Conservation (phyloP, 2,888 invertebrate species). For the Harmothoe impar region DNA sequence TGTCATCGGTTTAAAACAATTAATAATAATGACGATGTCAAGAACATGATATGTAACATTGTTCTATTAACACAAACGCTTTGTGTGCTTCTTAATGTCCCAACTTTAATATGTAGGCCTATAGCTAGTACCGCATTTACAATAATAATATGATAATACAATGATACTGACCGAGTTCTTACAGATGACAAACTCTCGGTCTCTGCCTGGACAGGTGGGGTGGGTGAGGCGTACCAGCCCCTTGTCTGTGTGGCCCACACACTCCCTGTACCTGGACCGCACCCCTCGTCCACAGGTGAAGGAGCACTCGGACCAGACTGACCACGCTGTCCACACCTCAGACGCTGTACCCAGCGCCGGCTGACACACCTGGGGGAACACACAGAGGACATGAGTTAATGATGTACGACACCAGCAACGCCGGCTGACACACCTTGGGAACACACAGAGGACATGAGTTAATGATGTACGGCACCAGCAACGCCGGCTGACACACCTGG, state of each 20-base stretch:
- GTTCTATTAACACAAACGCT: too few relatives aligned
- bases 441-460: background rate
- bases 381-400: background rate
- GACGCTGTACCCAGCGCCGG: background rate
- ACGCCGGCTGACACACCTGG: too few relatives aligned
- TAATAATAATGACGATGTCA: too few relatives aligned
- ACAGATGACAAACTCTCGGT: constrained; percentile 56
- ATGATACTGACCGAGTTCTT: constrained; percentile 8
- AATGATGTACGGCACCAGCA: too few relatives aligned
- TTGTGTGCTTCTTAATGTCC: too few relatives aligned
- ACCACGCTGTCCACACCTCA: constrained; percentile 64
- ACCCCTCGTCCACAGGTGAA: constrained; percentile 59
- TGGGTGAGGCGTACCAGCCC: constrained; percentile 20
- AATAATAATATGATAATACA: too few relatives aligned
- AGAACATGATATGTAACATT: too few relatives aligned
- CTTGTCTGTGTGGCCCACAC: constrained; percentile 38
- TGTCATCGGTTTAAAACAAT: too few relatives aligned
- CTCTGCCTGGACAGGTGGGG: constrained; percentile 37
- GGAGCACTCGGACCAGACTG: constrained; percentile 55
- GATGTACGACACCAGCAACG: too few relatives aligned
- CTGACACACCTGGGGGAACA: background rate
- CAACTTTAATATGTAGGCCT: too few relatives aligned
- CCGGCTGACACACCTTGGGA: background rate
- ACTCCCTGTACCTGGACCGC: constrained; percentile 52
- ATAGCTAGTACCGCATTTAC: too few relatives aligned